Evolutionary conservation across 2,113 vertebrate species (phyloP).

Genomic region (Ancistrus triradiatus): DNA sequence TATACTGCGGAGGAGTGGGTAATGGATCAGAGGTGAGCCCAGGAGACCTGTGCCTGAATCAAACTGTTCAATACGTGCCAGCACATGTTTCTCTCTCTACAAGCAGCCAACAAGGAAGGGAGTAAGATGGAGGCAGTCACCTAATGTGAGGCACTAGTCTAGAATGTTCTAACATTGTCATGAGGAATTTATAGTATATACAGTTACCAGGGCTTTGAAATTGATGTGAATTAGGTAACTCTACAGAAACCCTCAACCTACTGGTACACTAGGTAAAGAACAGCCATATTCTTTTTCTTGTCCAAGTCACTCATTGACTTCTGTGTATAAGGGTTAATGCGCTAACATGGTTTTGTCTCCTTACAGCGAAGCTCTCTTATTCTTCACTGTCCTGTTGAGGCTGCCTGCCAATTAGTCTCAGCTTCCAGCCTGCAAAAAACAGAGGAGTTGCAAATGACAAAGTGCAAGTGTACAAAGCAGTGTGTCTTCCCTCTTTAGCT

Average conservation of each 20-base stretch:
- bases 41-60: constrained; percentile 63
- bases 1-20: constrained; percentile 62
- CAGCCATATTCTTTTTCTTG: too few species aligned
- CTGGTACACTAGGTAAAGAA: background rate
- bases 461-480: constrained; percentile 41
- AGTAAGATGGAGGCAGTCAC: constrained; percentile 28
- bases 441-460: constrained; percentile 43
- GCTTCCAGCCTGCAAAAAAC: constrained; percentile 43
- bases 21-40: constrained; percentile 59
- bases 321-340: constrained; percentile 36
- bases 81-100: constrained; percentile 37
- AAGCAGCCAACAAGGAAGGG: constrained; percentile 34
- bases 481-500: constrained; percentile 45
- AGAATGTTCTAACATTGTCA: constrained; percentile 1
- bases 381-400: constrained; percentile 39
- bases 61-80: constrained; percentile 60
- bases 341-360: constrained; percentile 36
- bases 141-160: constrained; percentile 38
- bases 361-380: constrained; percentile 30
- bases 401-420: constrained; percentile 38
- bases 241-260: background rate
- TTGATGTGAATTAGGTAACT: background rate
- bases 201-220: background rate
- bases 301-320: too few species aligned
- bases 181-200: background rate